Conservation (phyloP, 2,113 vertebrate genomes). For the Gymnobelideus leadbeateri region DNA sequence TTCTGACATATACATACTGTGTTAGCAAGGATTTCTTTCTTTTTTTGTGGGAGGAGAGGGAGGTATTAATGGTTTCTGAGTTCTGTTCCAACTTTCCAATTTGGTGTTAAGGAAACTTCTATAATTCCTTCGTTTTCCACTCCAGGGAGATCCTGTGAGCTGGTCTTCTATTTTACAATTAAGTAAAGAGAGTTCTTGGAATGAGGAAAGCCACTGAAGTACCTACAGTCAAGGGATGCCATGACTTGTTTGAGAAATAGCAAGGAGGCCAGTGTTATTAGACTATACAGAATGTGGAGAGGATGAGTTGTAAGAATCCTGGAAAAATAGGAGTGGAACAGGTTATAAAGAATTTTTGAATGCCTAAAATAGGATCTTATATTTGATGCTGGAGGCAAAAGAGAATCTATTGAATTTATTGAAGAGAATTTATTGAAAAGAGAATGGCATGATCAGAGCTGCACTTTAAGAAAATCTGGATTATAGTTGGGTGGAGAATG, state of each 20-base stretch:
- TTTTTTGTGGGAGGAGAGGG: too few relatives aligned
- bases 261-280: background rate
- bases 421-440: background rate
- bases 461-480: background rate
- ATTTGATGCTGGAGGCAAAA: background rate
- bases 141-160: too few relatives aligned
- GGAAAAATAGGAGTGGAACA: background rate
- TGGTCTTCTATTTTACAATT: too few relatives aligned
- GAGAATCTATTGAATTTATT: background rate
- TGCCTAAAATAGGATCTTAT: background rate
- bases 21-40: too few relatives aligned
- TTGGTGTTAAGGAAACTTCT: too few relatives aligned
- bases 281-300: background rate
- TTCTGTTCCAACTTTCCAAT: too few relatives aligned
- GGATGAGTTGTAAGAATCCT: background rate
- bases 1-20: too few relatives aligned
- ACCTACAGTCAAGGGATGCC: too few relatives aligned
- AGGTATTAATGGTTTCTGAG: too few relatives aligned
- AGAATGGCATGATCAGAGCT: background rate
- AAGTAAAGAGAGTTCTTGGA: too few relatives aligned
- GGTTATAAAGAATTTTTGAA: background rate
- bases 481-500: background rate
- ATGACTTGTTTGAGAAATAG: background rate
- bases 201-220: too few relatives aligned
- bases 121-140: too few relatives aligned